Conservation (phyloP, 2,113 vertebrate genomes). For the Halcyon malimbica region DNA sequence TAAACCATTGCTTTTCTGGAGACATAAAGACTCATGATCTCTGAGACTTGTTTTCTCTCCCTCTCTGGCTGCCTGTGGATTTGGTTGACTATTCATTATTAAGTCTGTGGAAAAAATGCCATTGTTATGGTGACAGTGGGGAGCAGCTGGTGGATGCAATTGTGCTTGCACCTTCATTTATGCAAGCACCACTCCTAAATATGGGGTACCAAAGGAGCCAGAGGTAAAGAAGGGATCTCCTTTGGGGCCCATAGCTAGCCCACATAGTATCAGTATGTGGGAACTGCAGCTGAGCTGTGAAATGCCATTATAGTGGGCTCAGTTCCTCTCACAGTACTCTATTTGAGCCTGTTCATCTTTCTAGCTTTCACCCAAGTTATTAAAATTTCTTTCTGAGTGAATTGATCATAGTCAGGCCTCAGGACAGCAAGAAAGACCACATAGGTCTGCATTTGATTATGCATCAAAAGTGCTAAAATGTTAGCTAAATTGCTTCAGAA, state of each 20-base stretch:
- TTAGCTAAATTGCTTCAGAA: background rate
- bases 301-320: background rate
- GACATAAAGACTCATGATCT: background rate
- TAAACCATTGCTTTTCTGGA: background rate
- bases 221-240: background rate
- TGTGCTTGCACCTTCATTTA: background rate
- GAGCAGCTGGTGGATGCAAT: background rate
- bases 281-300: background rate
- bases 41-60: background rate
- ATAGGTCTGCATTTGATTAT: background rate
- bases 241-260: background rate
- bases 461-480: background rate
- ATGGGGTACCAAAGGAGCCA: background rate
- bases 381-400: background rate
- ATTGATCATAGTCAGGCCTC: background rate
- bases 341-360: background rate
- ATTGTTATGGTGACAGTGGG: background rate
- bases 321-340: rapidly evolving
- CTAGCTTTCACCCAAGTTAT: background rate
- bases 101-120: background rate
- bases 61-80: background rate
- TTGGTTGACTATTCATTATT: background rate
- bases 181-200: rapidly evolving
- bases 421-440: background rate
- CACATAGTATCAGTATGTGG: background rate